Evolutionary conservation across 2,888 invertebrate genomes (phyloP), one percentile per base, ranked within the genome.

Genomic region (Pollenia angustigena): DNA sequence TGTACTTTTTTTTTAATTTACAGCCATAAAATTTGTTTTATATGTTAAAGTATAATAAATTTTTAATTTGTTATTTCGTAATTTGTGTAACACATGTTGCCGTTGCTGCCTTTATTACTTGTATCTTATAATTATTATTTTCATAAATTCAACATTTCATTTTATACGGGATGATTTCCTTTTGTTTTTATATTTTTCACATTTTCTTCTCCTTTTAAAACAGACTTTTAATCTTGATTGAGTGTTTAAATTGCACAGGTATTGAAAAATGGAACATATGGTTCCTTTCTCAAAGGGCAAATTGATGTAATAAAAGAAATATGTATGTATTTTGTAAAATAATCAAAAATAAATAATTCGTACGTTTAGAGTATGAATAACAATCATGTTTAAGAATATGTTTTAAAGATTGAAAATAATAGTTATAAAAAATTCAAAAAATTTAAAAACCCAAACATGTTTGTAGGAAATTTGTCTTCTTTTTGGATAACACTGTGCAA

Each of bases 61-160:
- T 62, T 60, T 48, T 54, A 46, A 60, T 46, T 46, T 62, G 23
- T 60, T 82, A 52, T 62, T 54, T 69, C 56, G 40, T 69, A 81
- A 75, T 81, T 75, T 62, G 42, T 76, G 23, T 42, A 48, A 69
- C 82, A 82, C 62, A 76, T 82, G 82, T 82, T 82, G 42, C 52
- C 4, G 64, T 80, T 62, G 58, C 48, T 75, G 32, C 50, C 62
- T 62, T 56, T 68, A 78, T 81, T 58, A 40, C 32, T 64, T 23
- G 48, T 58, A 86, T 71, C 79, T 68, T 75, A 71, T 83, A 83
- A 86, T 86, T 86, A 83, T 86, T 80, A 64, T 69, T 71, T 80
- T 86, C 64, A 82, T 85, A 85, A 82, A 60, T 74, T 79, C 18
- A 60, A 46, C 42, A 68, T 60, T 18, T n/a, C 4, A 10, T 42